phyloP scores from a whole-genome alignment of 1,140 invertebrate genomes.

The Dufourea novaeangliae region DNA sequence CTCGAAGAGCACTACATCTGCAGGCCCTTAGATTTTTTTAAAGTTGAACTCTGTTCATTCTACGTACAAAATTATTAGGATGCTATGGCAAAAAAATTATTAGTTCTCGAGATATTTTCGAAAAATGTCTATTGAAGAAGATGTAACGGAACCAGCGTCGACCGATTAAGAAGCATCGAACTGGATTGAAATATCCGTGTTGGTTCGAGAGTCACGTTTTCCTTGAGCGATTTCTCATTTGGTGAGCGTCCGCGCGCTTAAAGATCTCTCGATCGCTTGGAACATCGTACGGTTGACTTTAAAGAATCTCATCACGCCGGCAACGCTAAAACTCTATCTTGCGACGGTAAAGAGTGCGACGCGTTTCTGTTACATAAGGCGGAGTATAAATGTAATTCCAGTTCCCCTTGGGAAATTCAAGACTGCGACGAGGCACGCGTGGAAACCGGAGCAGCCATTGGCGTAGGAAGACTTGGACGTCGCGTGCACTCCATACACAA shows the following conservation, averaged over 20 bases:
- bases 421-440: slow-evolving; percentile 40
- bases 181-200: too few species aligned
- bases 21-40: too few species aligned
- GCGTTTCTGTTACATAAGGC: slow-evolving; percentile 49
- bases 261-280: not conserved
- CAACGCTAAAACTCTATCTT: slow-evolving; percentile 11
- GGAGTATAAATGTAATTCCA: slow-evolving; percentile 44
- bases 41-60: too few species aligned
- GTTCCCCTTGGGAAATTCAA: slow-evolving; percentile 47
- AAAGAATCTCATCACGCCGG: slow-evolving; percentile 35
- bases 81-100: too few species aligned
- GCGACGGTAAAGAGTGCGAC: slow-evolving; percentile 30
- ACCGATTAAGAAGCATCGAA: too few species aligned
- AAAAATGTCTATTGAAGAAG: too few species aligned
- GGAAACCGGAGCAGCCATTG: slow-evolving; percentile 43
- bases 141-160: too few species aligned
- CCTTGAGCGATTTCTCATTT: not conserved
- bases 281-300: slow-evolving; percentile 15
- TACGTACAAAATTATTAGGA: too few species aligned
- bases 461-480: not conserved
- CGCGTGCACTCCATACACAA: not conserved
- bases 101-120: too few species aligned
- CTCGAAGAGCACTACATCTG: too few species aligned
- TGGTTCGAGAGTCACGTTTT: too few species aligned
- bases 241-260: not conserved